Base-by-base conservation (phyloP, 1,140 invertebrate genomes). In the Panonychus citri region DNA sequence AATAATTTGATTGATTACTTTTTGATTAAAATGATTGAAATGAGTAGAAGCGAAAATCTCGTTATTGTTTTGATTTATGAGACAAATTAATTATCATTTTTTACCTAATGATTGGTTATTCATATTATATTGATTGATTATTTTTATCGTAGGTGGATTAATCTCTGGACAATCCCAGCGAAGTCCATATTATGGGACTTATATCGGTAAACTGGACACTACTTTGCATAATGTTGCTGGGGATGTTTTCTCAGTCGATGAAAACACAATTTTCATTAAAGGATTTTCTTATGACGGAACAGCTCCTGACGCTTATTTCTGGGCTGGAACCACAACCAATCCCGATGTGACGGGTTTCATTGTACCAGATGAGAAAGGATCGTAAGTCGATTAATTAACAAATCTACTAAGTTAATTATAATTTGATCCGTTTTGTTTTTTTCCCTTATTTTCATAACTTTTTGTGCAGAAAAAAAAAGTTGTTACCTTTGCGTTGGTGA, bases 261-360 rank as follows among this genome's bases (percentile, higher is more conserved):
- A 89, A 63, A 79, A 75, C 59, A 87, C 83, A 25, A 74, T 91
- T 54, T 87, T 83, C 68, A 79, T 90, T 57, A 81, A 82, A 64
- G 79, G 78, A 40, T 89, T 91, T 66, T 77, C 74, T 5, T 90
- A 89, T 64, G 59, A 60, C 34, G 59, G 59, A 15, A 19, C 21
- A 37, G 59, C 37, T n/a, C 59, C 59, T 7, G 62, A 64, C 58
- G 83, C 84, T 12, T 89, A 85, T 68, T 90, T 91, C 66, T 89
- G 84, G 84, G 80, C 83, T 3, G 86, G 85, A 40, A 77, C 80
- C n/a, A 37, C 28, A 24, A 76, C 80, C 0, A 83, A 82, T 34
- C 84, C 85, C 0, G 84, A 84, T 3, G 81, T 82, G 0, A 81
- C 86, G 65, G 86, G 86, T 5, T 86, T 87, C 64, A 85, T 89